These are phyloP conservation scores for Lamprotornis superbus DNA, from an alignment of 2,113 vertebrate genomes.

Conservation along the genomic window DNA sequence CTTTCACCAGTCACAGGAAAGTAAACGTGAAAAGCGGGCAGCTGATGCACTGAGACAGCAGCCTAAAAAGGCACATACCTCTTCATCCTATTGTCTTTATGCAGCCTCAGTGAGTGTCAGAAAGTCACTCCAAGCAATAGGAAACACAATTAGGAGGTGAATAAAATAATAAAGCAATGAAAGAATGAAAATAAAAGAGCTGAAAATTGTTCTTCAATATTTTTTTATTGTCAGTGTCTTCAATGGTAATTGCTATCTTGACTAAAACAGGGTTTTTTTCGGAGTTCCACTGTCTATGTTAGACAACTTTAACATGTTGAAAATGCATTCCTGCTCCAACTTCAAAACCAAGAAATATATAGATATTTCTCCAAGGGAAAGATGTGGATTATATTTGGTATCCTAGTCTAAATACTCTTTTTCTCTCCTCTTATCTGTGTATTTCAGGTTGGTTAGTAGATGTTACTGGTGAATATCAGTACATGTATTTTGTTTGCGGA, in stretches of 20 bases:
- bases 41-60: background rate
- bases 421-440: slow-evolving; percentile 40
- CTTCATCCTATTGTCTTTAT: background rate
- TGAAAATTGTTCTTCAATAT: background rate
- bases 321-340: background rate
- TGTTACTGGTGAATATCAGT: slow-evolving; percentile 88
- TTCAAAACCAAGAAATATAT: background rate
- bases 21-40: background rate
- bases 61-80: background rate
- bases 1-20: background rate
- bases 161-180: background rate
- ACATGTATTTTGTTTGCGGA: slow-evolving; percentile 93
- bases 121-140: slow-evolving; percentile 9
- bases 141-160: background rate
- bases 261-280: background rate
- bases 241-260: background rate
- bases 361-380: background rate
- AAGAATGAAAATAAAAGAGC: slow-evolving; percentile 6
- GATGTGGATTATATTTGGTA: background rate
- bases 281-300: background rate
- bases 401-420: background rate
- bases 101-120: background rate
- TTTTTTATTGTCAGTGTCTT: background rate
- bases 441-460: slow-evolving; percentile 92
- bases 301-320: background rate